Base-by-base conservation (phyloP, 2,797 vertebrate genomes). In the Allobates femoralis region DNA sequence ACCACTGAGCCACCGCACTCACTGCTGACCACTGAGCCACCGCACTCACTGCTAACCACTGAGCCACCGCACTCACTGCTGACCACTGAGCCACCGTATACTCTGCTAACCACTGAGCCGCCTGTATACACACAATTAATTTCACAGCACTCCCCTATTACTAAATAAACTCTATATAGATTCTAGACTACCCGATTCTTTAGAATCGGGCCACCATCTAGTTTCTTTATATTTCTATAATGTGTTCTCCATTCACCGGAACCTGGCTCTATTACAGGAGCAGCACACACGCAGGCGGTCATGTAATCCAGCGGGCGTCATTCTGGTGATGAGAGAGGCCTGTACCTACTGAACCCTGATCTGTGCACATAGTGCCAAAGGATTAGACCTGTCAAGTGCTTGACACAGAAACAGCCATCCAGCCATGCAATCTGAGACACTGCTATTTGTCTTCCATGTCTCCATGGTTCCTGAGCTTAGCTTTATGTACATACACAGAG, bases 381-480 rank as follows among this genome's bases (percentile, higher is more conserved):
- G 84, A 15, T 76, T 90, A 46, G 2, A 73, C 26, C 66, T 81
- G 71, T 86, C 87, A 81, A 81, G 79, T 55, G 50, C 81, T 50
- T 79, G 32, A 81, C 51, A 58, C 30, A 8, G 62, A 76, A 58
- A 50, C 21, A 64, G 3, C 46, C 74, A 60, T 58, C 56, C 74
- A 69, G 55, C 85, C 60, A 26, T 77, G 80, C 80, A 69, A 74
- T 76, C 28, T n/a, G 58, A 82, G 79, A 67, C 71, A 34, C 23
- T 77, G 50, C 60, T 86, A 69, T 86, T 86, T 86, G 60, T 76
- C 79, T 86, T 86, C 19, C 80, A 56, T 82, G 78, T 86, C 85
- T 77, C 79, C 32, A 77, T 77, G 79, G 85, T 81, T 86, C 85
- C 85, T 83, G 80, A 67, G 53, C 37, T 46, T 50, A n/a, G 74